Conservation (phyloP, 1,140 invertebrate species). For the Chlorops oryzae region DNA sequence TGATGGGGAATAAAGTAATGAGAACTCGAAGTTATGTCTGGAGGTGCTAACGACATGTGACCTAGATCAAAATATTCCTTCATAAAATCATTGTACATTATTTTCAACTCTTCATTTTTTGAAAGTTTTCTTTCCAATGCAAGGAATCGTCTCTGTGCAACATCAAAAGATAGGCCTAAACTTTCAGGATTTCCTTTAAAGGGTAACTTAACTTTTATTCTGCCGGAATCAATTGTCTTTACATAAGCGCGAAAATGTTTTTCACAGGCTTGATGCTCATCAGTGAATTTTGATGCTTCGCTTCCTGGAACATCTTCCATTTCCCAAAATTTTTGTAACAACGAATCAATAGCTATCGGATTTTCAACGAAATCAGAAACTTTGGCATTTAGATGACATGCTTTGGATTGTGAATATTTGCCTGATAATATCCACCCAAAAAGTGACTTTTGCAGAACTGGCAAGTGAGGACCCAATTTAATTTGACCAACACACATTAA, state of each 20-base stretch:
- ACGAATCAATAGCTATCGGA: not conserved
- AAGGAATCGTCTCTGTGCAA: constrained; percentile 29
- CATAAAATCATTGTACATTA: constrained; percentile 23
- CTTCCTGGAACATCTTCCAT: constrained; percentile 32
- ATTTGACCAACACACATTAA: no score
- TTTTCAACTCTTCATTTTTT: constrained; percentile 18
- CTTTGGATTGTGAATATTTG: no score
- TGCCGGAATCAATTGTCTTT: no score
- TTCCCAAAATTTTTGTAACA: constrained; percentile 28
- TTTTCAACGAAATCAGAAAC: not conserved
- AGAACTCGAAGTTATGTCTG: constrained; percentile 18
- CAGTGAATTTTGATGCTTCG: no score
- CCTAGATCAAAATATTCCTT: constrained; percentile 37
- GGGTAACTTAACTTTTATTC: constrained; percentile 20
- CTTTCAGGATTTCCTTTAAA: constrained; percentile 18
- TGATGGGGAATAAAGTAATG: constrained; percentile 25
- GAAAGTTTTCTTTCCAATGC: constrained; percentile 32
- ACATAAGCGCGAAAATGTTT: no score
- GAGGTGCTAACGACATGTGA: constrained; percentile 36
- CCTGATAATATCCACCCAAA: no score
- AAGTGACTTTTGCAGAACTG: no score
- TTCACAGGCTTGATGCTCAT: no score
- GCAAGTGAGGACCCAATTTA: no score
- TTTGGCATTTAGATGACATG: not conserved
- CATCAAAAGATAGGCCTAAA: constrained; percentile 30